Evolutionary conservation across 2,797 vertebrate species (phyloP), one percentile per base, ranked within the genome.

Genomic region (Podarcis lilfordi): DNA sequence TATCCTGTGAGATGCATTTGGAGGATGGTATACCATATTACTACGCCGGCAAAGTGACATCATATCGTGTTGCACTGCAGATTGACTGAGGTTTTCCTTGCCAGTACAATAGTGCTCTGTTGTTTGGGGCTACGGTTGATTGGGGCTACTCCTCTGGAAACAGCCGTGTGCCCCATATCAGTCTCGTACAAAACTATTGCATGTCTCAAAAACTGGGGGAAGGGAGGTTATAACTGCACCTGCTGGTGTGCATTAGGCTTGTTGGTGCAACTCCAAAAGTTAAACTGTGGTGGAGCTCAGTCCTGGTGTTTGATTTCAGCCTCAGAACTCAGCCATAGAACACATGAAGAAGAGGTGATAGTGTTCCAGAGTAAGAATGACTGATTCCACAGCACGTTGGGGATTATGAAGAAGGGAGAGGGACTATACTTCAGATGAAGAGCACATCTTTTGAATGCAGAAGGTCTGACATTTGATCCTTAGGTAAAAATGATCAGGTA

Each of bases 321-420:
- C 10, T 21, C 19, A 21, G 50, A 23, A 17, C 4, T 85, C 15
- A 76, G 10, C 2, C 10, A 2, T 66, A 29, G 71, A 76, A 35
- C 50, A 45, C 21, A 32, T 69, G 40, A 21, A 35, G 15, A 87
- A 94, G 19, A 77, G 91, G 76, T 72, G 4, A 80, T 45, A 35
- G 23, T 82, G 69, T 71, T 55, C 29, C 27, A 45, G 75, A 32
- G 32, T 4, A 45, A 35, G 27, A 8, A 55, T 11, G 25, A 76
- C 59, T 87, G 5, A 43, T 25, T 82, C 86, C 75, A 15, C 9
- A 11, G 66, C 5, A 64, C 5, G 29, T 32, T 25, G 68, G 27
- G 27, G 37, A 75, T 2, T 2, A 45, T 8, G 50, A 84, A 37
- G 76, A 21, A 71, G 32, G 80, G n/a, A 4, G 23, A 21, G 50